Base-by-base conservation (phyloP, 2,797 vertebrate genomes). In the Adrianichthys oophorus region DNA sequence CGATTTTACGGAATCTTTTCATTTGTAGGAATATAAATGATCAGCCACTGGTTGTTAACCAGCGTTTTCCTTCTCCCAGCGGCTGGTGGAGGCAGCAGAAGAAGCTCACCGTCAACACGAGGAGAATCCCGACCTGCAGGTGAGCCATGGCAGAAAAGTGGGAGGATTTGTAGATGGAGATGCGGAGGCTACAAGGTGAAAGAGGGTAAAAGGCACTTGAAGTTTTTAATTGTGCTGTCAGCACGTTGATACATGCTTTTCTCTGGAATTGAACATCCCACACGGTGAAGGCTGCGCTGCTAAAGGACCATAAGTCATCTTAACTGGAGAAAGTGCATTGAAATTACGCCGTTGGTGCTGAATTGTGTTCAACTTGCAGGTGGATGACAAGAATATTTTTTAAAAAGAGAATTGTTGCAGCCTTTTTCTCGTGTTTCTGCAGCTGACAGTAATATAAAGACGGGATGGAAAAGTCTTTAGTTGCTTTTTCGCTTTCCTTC, bases 61-160 rank as follows among this genome's bases (percentile, higher is more conserved):
- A 15, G 4, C 2, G 2, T 29, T 15, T 26, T 41, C 14, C 29
- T 32, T 71, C 17, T 48, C 76, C 72, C 76, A 99, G 97, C 93
- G 95, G 66, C 92, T 99, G 15, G 97, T 99, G 74, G 96, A 98
- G 83, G 96, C 96, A 52, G 97, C 97, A 15, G 96, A 99, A 79
- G 95, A 98, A 65, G 97, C 97, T 59, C 96, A 99, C 48, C 90
- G 95, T 81, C 94, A 98, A 71, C 97, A 99, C 1, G 95, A 97
- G 78, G 96, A 98, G 51, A 95, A 98, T 75, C 95, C 96, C 7
- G 95, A 99, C 48, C 90, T 99, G 56, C 95, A 99, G 96, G 97
- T 99, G 90, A 91, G 68, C 13, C 23, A 59, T 29, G 19, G 43
- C 37, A 5, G 13, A 26, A 32, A 14, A 1, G 17, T 1, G 42